phyloP scores from a whole-genome alignment of 1,140 invertebrate species.

The Ganaspis sp. region DNA sequence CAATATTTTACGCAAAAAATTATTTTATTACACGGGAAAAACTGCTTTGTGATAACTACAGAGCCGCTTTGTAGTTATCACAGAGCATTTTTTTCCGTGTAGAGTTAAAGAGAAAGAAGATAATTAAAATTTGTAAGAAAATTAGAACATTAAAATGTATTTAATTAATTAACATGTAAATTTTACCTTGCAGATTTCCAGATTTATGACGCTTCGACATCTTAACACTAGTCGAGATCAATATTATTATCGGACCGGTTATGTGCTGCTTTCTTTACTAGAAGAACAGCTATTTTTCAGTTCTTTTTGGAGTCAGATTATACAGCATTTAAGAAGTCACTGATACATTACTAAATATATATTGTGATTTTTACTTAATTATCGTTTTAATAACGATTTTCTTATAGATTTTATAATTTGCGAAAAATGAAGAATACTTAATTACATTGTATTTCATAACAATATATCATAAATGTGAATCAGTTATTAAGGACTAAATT shows the following conservation, averaged over 20 bases:
- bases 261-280: conserved; percentile 70
- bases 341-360: conserved; percentile 80
- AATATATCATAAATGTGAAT: no score
- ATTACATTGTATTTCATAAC: no score
- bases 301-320: conserved; percentile 80
- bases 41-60: no score
- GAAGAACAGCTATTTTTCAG: conserved; percentile 74
- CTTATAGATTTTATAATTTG: no score
- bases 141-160: background rate
- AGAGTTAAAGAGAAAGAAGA: no score
- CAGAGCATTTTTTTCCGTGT: no score
- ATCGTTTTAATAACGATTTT: background rate
- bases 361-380: conserved; percentile 67
- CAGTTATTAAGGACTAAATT: no score
- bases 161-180: conserved; percentile 47
- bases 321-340: conserved; percentile 81
- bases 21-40: no score
- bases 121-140: no score
- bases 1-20: no score
- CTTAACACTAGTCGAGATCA: conserved; percentile 79
- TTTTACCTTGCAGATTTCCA: conserved; percentile 78
- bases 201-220: conserved; percentile 84
- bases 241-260: conserved; percentile 77
- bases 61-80: no score
- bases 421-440: no score